A percentile compares a stretch with the other conserved stretches of the same genome.
phyloP scores from a whole-genome alignment of 2,888 invertebrate genomes.

The Xanthorhoe spadicearia region DNA sequence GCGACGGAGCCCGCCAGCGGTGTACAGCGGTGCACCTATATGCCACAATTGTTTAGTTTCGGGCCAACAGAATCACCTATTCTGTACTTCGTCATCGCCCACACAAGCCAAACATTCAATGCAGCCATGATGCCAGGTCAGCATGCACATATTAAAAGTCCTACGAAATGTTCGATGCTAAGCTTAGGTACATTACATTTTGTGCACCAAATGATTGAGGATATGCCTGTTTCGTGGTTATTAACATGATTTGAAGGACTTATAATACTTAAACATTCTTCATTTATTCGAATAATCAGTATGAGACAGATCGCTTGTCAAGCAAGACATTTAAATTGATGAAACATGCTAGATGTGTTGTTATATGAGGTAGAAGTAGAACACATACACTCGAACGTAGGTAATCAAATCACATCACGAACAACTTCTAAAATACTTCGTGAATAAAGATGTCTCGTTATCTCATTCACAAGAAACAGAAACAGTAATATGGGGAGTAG shows the following conservation, averaged over 20 bases:
- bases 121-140: constrained; percentile 34
- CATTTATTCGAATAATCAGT: neutral
- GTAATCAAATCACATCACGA: constrained; percentile 46
- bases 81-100: constrained; percentile 74
- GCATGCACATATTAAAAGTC: constrained; percentile 29
- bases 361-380: constrained; percentile 60
- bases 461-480: constrained; percentile 65
- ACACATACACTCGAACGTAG: constrained; percentile 73
- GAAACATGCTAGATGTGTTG: constrained; percentile 42
- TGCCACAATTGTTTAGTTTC: constrained; percentile 69
- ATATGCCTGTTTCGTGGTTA: neutral
- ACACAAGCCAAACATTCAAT: constrained; percentile 58
- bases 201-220: neutral
- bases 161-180: constrained; percentile 6
- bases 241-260: constrained; percentile 9
- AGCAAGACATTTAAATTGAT: constrained; percentile 17
- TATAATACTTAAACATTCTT: too few species aligned
- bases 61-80: constrained; percentile 65
- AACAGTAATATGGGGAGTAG: constrained; percentile 34
- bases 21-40: constrained; percentile 89
- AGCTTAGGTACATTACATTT: neutral
- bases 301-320: constrained; percentile 5
- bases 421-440: constrained; percentile 49
- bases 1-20: constrained; percentile 86
- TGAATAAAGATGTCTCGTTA: constrained; percentile 70